Percentiles rank a stretch among this genome's conserved stretches.
Evolutionary conservation across 1,140 invertebrate genomes (phyloP).

Genomic region (Zaprionus tsacasi): DNA sequence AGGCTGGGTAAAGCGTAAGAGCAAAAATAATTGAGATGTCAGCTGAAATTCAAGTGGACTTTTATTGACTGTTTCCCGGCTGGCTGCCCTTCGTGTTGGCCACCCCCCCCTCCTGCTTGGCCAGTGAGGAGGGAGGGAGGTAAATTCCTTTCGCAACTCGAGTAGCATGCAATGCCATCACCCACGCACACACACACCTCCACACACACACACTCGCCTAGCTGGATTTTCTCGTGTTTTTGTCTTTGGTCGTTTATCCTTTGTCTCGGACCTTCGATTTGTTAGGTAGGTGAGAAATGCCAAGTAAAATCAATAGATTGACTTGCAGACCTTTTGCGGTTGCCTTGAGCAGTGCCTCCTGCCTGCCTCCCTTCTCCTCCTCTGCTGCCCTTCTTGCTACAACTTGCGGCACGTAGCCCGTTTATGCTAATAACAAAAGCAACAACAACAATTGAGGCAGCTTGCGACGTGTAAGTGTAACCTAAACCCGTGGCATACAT

Average conservation of each 20-base stretch:
- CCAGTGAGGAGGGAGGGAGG: not conserved
- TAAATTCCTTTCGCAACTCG: constrained; percentile 23
- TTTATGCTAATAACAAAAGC: constrained; percentile 74
- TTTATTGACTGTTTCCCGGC: constrained; percentile 75
- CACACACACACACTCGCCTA: constrained; percentile 16
- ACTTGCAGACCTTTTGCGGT: constrained; percentile 27
- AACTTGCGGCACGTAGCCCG: constrained; percentile 51
- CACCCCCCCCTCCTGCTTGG: constrained; percentile 4
- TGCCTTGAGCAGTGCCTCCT: not conserved
- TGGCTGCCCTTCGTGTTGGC: constrained; percentile 37
- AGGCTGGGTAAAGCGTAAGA: constrained; percentile 36
- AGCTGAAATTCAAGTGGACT: constrained; percentile 81
- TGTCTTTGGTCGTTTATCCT: constrained; percentile 51
- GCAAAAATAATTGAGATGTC: constrained; percentile 81
- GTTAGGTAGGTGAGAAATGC: constrained; percentile 53
- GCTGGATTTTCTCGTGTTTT: constrained; percentile 55
- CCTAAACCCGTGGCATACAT: constrained; percentile 34
- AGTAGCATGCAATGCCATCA: constrained; percentile 51
- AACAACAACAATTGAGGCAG: constrained; percentile 1
- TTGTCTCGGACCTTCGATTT: constrained; percentile 54
- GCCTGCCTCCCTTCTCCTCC: not conserved
- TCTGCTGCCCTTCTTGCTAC: constrained; percentile 34
- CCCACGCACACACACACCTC: constrained; percentile 11
- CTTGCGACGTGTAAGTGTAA: constrained; percentile 33
- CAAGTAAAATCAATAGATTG: constrained; percentile 67